Evolutionary conservation across 2,113 vertebrate genomes (phyloP).

Genomic region (Bos javanicus): DNA sequence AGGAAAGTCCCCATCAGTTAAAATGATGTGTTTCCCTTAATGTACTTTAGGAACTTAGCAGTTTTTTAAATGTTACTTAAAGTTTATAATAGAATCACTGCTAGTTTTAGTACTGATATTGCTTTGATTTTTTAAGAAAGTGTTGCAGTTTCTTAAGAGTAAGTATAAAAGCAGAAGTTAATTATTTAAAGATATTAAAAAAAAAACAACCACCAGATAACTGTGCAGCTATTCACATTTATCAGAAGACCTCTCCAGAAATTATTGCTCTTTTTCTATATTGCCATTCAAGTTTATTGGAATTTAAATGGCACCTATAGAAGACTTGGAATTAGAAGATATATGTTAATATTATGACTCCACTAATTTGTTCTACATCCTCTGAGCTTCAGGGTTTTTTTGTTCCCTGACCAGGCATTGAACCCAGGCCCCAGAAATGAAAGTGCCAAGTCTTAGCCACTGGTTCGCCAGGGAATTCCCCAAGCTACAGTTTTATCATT

Average conservation of each 20-base stretch:
- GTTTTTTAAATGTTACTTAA: conserved; percentile 26
- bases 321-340: conserved; percentile 10
- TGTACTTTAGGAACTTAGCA: conserved; percentile 2
- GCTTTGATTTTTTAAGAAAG: conserved; percentile 10
- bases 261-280: not conserved
- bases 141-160: conserved; percentile 23
- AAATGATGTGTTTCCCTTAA: conserved; percentile 31
- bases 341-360: not conserved
- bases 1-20: conserved; percentile 46
- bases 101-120: conserved; percentile 7
- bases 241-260: not conserved
- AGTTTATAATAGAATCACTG: conserved; percentile 5
- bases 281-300: conserved; percentile 21
- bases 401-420: not conserved
- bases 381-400: not conserved
- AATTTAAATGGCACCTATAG: conserved; percentile 14
- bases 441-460: not conserved
- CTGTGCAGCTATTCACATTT: not conserved
- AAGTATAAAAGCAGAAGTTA: conserved; percentile 37
- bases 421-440: not conserved
- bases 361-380: not conserved
- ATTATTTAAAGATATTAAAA: conserved; percentile 16
- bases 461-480: not conserved
- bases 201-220: not conserved
- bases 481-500: conserved; percentile 13